phyloP scores from a whole-genome alignment of 2,113 vertebrate species.

The Ceyx melanurus region DNA sequence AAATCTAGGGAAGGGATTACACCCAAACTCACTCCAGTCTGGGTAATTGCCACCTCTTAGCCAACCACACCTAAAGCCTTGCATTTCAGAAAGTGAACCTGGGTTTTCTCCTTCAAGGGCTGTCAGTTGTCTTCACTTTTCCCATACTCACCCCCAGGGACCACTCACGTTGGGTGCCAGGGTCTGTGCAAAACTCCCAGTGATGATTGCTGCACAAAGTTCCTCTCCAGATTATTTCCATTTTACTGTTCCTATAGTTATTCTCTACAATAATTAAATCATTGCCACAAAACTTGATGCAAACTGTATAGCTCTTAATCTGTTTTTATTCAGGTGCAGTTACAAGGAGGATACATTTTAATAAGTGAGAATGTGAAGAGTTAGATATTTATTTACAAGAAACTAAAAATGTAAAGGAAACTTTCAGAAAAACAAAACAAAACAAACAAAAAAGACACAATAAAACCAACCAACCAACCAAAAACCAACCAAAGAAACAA shows the following conservation, averaged over 20 bases:
- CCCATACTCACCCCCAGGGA: neutral
- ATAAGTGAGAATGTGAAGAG: neutral
- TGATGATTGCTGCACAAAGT: neutral
- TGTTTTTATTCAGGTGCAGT: neutral
- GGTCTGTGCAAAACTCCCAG: too few species aligned
- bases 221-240: neutral
- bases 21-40: accelerated
- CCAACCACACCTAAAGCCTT: neutral
- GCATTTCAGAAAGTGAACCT: neutral
- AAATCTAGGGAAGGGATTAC: neutral
- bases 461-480: too few species aligned
- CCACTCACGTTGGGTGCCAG: accelerated
- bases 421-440: neutral
- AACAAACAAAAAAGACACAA: neutral
- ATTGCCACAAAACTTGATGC: neutral
- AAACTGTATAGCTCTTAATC: neutral
- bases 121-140: neutral
- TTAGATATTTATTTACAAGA: neutral
- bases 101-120: neutral
- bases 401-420: neutral
- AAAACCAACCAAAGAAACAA: neutral
- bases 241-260: neutral
- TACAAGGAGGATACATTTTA: neutral
- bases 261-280: neutral
- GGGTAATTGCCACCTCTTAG: neutral